A percentile compares a stretch with the other conserved stretches of the same genome.
Evolutionary conservation across 2,888 invertebrate species (phyloP).

Genomic region (Diplolepis rosae): DNA sequence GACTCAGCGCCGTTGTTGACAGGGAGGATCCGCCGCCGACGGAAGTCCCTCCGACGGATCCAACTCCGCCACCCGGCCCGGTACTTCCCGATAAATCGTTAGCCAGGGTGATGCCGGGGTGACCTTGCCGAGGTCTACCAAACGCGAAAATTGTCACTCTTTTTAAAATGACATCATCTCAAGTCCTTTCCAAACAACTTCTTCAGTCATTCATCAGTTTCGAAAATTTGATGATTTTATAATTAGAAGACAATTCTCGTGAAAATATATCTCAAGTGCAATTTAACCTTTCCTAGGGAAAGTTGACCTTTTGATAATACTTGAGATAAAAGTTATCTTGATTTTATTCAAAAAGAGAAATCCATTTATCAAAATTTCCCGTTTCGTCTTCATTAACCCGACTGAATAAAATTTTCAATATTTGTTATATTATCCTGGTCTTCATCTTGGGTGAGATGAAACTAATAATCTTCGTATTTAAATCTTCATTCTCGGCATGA

Average conservation of each 20-base stretch:
- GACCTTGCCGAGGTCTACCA: constrained; percentile 60
- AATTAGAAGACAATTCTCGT: neutral
- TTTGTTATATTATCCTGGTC: neutral
- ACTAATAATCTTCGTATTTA: too few relatives aligned
- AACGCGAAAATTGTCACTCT: constrained; percentile 5
- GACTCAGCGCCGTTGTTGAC: constrained; percentile 77
- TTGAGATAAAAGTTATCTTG: too few relatives aligned
- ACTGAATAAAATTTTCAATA: too few relatives aligned
- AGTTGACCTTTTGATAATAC: too few relatives aligned
- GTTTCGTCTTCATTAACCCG: too few relatives aligned
- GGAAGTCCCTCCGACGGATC: constrained; percentile 87
- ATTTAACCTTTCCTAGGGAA: neutral
- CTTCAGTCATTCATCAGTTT: neutral
- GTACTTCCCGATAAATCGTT: constrained; percentile 70
- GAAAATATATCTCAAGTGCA: neutral
- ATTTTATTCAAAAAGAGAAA: too few relatives aligned
- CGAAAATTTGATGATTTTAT: neutral
- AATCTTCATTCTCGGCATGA: neutral
- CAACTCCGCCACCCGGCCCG: constrained; percentile 76
- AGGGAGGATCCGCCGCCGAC: constrained; percentile 73
- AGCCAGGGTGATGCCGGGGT: constrained; percentile 73
- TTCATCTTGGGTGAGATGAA: neutral
- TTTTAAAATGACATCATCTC: constrained; percentile 53
- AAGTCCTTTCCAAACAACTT: neutral
- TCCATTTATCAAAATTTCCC: too few relatives aligned